Evolutionary conservation across 2,797 vertebrate species (phyloP).

Genomic region (Dicrostonyx torquatus): DNA sequence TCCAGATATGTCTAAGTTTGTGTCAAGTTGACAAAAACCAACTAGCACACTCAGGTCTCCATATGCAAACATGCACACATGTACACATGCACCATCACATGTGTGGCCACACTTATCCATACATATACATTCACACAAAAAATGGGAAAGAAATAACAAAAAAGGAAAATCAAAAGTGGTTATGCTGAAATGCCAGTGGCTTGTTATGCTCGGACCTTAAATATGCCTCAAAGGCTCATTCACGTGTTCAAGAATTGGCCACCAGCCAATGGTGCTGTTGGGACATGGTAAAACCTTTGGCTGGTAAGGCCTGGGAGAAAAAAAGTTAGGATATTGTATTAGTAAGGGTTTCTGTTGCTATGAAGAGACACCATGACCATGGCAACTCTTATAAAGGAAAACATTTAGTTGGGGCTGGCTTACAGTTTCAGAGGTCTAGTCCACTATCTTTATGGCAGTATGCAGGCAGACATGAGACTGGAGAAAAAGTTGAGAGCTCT

Average conservation of each 20-base stretch:
- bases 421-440: neutral
- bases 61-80: neutral
- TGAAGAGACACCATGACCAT: neutral
- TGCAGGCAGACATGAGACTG: neutral
- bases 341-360: neutral
- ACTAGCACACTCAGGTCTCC: neutral
- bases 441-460: neutral
- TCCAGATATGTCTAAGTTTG: neutral
- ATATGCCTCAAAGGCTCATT: neutral
- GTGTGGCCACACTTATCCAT: too few species aligned
- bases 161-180: neutral
- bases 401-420: neutral
- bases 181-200: neutral
- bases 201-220: neutral
- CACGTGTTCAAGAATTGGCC: too few species aligned
- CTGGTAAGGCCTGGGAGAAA: neutral
- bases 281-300: neutral
- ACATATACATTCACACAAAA: neutral
- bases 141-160: neutral
- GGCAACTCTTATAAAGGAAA: neutral
- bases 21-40: neutral
- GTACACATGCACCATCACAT: neutral
- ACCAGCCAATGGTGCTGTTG: neutral
- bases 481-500: neutral
- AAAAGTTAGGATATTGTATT: neutral